These are phyloP conservation scores for Eptatretus atami DNA, from an alignment of 2,797 vertebrate genomes.

Conservation along the genomic window DNA sequence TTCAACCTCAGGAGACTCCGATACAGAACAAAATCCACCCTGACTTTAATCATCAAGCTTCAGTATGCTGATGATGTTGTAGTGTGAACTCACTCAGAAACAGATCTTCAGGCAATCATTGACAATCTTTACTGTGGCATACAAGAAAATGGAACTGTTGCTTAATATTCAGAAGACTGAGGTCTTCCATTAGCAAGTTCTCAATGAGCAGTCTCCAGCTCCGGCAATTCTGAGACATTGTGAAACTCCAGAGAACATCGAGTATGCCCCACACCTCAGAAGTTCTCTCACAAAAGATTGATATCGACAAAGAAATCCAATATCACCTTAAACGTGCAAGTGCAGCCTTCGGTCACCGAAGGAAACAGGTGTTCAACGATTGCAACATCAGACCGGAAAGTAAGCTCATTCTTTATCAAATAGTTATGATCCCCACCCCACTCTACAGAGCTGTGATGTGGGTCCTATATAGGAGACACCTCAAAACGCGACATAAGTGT, in stretches of 20 bases:
- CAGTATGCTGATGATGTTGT: background rate
- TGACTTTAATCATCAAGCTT: too few relatives aligned
- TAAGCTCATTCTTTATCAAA: background rate
- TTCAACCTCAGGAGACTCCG: too few relatives aligned
- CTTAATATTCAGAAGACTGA: background rate
- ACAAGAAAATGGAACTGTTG: background rate
- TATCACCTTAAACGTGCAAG: background rate
- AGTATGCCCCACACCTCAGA: background rate
- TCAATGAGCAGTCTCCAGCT: background rate
- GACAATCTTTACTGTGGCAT: background rate
- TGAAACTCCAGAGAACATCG: background rate
- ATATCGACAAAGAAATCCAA: conserved; percentile 4
- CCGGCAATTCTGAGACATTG: background rate
- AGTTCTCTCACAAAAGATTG: background rate
- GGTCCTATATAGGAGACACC: too few relatives aligned
- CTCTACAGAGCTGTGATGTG: too few relatives aligned
- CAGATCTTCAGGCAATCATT: background rate
- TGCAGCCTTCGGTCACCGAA: background rate
- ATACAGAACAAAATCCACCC: too few relatives aligned
- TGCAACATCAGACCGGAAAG: background rate
- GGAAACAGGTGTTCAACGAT: background rate
- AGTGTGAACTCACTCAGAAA: background rate
- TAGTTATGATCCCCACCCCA: too few relatives aligned
- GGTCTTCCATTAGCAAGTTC: background rate
- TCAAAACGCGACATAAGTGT: too few relatives aligned